These are phyloP conservation scores for Melieria omissa DNA, from an alignment of 2,888 invertebrate species.

Conservation along the genomic window DNA sequence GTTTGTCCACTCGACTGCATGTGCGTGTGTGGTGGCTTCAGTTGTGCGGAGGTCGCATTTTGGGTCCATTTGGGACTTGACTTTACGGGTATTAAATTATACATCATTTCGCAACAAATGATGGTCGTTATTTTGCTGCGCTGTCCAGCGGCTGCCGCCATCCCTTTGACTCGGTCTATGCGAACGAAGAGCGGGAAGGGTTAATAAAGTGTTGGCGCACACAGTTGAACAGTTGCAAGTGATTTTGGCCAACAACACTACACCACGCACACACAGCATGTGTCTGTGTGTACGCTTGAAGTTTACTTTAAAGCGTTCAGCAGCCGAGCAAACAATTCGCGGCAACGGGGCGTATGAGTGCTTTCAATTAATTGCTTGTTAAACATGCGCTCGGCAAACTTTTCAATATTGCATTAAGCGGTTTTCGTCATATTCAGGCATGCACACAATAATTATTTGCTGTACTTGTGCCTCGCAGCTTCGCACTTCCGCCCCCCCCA, in stretches of 20 bases:
- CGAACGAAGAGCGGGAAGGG: not conserved
- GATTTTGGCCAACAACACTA: not conserved
- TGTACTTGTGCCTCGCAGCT: too few relatives aligned
- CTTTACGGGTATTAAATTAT: conserved; percentile 62
- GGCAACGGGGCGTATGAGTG: conserved; percentile 14
- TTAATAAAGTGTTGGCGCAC: not conserved
- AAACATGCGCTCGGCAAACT: conserved; percentile 1
- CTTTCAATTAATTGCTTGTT: conserved; percentile 29
- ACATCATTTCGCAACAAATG: conserved; percentile 62
- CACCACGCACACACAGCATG: too few relatives aligned
- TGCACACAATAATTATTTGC: too few relatives aligned
- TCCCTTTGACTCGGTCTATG: not conserved
- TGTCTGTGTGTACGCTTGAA: not conserved
- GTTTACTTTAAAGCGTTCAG: not conserved
- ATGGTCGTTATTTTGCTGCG: conserved; percentile 54
- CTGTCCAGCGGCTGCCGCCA: not conserved
- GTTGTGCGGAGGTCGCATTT: conserved; percentile 29
- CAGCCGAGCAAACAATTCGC: not conserved
- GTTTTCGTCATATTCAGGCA: too few relatives aligned
- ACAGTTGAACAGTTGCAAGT: not conserved
- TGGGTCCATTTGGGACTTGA: conserved; percentile 56
- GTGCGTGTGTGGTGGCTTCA: not conserved
- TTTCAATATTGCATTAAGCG: too few relatives aligned
- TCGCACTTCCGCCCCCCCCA: too few relatives aligned
- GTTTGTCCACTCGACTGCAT: not conserved